phyloP scores from a whole-genome alignment of 2,113 vertebrate genomes.

The Zeus faber region DNA sequence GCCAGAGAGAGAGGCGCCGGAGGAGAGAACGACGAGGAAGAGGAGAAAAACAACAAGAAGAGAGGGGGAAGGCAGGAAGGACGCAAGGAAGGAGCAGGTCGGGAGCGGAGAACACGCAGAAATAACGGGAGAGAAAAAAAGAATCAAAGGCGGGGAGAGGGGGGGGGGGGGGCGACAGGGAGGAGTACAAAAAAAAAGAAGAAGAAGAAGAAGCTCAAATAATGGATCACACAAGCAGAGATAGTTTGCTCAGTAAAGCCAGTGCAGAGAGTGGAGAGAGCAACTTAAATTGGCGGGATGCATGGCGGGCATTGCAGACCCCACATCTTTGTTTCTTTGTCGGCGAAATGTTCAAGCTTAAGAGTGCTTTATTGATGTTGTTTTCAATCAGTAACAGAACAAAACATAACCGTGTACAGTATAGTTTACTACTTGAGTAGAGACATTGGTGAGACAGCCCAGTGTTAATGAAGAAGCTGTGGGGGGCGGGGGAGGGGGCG shows the following conservation, averaged over 20 bases:
- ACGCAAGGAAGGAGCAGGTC: slow-evolving; percentile 52
- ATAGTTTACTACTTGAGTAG: neutral
- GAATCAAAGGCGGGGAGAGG: slow-evolving; percentile 56
- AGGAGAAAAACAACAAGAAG: slow-evolving; percentile 34
- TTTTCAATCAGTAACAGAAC: slow-evolving; percentile 1
- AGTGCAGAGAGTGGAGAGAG: slow-evolving; percentile 44
- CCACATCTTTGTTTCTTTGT: slow-evolving; percentile 14
- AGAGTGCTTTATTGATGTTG: too few species aligned
- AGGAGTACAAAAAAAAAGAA: slow-evolving; percentile 51
- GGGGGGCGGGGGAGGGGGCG: too few species aligned
- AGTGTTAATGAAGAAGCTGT: too few species aligned
- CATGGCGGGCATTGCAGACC: slow-evolving; percentile 29
- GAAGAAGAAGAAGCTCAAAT: slow-evolving; percentile 66
- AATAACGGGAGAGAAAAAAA: slow-evolving; percentile 59
- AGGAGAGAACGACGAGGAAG: slow-evolving; percentile 58
- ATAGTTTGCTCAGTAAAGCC: slow-evolving; percentile 49
- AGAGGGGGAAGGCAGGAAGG: slow-evolving; percentile 3
- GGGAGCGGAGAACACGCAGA: slow-evolving; percentile 49
- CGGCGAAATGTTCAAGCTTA: slow-evolving; percentile 14
- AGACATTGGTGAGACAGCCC: too few species aligned
- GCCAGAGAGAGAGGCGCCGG: slow-evolving; percentile 68
- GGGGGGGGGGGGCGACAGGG: slow-evolving; percentile 39
- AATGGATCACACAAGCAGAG: slow-evolving; percentile 53
- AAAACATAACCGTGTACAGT: too few species aligned
- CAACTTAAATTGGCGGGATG: slow-evolving; percentile 41